phyloP scores from a whole-genome alignment of 92 coral and sea anemone genomes.

The Paramuricea clavata region DNA sequence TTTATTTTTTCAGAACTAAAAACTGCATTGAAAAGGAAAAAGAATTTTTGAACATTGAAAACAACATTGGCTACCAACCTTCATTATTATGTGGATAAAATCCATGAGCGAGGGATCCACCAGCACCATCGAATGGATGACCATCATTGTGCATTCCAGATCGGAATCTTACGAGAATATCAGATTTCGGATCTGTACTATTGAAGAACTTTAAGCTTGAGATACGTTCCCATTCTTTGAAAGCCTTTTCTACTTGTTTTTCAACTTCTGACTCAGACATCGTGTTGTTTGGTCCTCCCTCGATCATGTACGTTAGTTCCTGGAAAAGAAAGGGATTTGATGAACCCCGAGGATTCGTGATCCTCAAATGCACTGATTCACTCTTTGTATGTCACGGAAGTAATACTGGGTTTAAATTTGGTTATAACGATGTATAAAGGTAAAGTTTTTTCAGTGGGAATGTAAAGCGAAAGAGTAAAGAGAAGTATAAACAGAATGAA shows the following conservation, averaged over 20 bases:
- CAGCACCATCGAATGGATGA: slow-evolving; percentile 56
- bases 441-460: too few species aligned
- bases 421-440: too few species aligned
- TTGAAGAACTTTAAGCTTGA: slow-evolving; percentile 32
- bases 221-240: slow-evolving; percentile 42
- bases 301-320: slow-evolving; percentile 74
- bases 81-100: slow-evolving; percentile 59
- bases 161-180: slow-evolving; percentile 53
- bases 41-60: too few species aligned
- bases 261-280: slow-evolving; percentile 54
- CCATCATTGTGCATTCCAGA: slow-evolving; percentile 68
- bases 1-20: too few species aligned
- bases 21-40: too few species aligned
- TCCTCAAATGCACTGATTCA: too few species aligned
- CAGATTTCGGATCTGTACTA: slow-evolving; percentile 11
- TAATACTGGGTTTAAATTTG: too few species aligned
- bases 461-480: too few species aligned
- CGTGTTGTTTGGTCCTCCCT: slow-evolving; percentile 56
- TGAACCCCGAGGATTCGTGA: too few species aligned
- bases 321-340: slow-evolving; percentile 16
- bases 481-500: too few species aligned
- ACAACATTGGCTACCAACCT: slow-evolving; percentile 29
- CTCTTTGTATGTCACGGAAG: too few species aligned
- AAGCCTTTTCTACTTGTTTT: slow-evolving; percentile 26
- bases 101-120: slow-evolving; percentile 62